Percentiles rank a stretch among this genome's conserved stretches.
These are phyloP conservation scores for Bombus waltoni DNA, from an alignment of 1,140 invertebrate species.

Conservation along the genomic window DNA sequence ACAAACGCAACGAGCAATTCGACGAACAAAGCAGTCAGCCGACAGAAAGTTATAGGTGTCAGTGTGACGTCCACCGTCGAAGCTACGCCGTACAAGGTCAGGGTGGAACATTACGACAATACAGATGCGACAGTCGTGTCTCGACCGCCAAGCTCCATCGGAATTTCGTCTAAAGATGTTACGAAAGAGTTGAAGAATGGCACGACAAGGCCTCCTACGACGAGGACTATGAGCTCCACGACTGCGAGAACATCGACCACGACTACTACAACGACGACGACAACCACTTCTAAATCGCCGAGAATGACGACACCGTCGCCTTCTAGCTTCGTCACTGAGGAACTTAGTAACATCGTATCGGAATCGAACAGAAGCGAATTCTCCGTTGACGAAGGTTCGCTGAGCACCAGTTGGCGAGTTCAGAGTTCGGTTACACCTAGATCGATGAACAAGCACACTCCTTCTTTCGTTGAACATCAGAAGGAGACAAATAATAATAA, in stretches of 20 bases:
- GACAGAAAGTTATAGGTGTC: slow-evolving; percentile 80
- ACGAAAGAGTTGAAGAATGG: slow-evolving; percentile 26
- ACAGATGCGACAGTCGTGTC: slow-evolving; percentile 29
- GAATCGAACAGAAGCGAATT: slow-evolving; percentile 84
- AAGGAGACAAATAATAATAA: background rate
- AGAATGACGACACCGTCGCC: slow-evolving; percentile 55
- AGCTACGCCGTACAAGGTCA: slow-evolving; percentile 80
- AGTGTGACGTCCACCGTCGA: slow-evolving; percentile 80
- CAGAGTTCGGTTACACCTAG: slow-evolving; percentile 68
- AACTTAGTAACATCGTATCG: slow-evolving; percentile 82
- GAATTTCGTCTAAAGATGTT: background rate
- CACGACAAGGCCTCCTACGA: slow-evolving; percentile 33
- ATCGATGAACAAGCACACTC: slow-evolving; percentile 38
- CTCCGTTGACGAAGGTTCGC: slow-evolving; percentile 83
- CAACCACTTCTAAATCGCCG: slow-evolving; percentile 34
- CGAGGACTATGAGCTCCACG: slow-evolving; percentile 49
- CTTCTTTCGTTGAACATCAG: background rate
- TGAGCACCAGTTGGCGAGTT: slow-evolving; percentile 79
- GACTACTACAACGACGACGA: slow-evolving; percentile 36
- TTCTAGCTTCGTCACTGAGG: slow-evolving; percentile 79
- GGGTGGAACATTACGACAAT: slow-evolving; percentile 77
- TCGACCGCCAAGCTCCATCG: slow-evolving; percentile 35
- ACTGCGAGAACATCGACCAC: slow-evolving; percentile 24
- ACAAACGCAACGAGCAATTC: slow-evolving; percentile 34
- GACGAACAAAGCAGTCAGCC: slow-evolving; percentile 38